phyloP scores from a whole-genome alignment of 2,888 invertebrate species.

The Mayetiola destructor region DNA sequence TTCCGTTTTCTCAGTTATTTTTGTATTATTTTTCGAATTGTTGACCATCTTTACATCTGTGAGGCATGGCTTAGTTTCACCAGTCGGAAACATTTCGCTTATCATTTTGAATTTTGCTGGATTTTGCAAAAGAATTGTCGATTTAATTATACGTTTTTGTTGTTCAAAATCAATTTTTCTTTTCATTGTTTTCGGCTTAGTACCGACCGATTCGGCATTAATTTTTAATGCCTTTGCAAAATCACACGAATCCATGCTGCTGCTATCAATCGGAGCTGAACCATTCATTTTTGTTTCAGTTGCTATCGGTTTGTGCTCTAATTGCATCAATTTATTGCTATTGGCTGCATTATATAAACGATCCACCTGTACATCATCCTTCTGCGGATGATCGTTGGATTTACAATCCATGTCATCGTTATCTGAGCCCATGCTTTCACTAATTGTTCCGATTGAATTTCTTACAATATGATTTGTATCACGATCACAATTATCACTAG shows the following conservation, averaged over 20 bases:
- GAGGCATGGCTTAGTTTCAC: background rate
- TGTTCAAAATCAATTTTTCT: background rate
- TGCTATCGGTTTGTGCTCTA: too few relatives aligned
- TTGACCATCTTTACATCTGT: too few relatives aligned
- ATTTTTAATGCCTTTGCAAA: background rate
- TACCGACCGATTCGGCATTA: background rate
- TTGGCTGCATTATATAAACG: too few relatives aligned
- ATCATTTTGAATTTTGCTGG: background rate
- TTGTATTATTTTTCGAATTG: too few relatives aligned
- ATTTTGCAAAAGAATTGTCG: background rate
- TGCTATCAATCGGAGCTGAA: background rate
- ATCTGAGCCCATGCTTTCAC: too few relatives aligned
- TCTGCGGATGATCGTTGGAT: too few relatives aligned
- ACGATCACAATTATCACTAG: constrained; percentile 9
- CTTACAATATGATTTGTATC: background rate
- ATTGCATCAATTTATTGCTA: too few relatives aligned
- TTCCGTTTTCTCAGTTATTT: too few relatives aligned
- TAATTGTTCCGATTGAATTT: background rate
- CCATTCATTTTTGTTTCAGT: background rate
- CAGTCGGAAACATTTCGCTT: background rate
- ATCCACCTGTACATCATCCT: too few relatives aligned
- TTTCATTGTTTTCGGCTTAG: background rate
- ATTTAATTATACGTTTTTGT: constrained; percentile 1
- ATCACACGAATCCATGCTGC: background rate
- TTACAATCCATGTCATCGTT: too few relatives aligned